phyloP scores from a whole-genome alignment of 2,888 invertebrate genomes.

The Drosophila affinis region DNA sequence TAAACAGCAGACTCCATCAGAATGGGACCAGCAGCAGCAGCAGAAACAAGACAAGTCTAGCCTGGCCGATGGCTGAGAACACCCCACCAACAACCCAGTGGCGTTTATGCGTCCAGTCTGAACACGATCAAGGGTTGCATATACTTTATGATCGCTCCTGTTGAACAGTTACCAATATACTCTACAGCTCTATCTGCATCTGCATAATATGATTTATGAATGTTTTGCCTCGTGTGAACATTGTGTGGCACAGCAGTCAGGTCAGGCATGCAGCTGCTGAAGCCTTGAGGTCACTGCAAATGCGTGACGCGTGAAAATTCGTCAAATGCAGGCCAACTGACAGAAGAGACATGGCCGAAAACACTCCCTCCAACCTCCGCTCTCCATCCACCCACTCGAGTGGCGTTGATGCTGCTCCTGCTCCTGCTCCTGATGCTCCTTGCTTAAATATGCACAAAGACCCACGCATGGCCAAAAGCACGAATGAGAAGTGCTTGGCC shows the following conservation, averaged over 20 bases:
- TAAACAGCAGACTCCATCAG: slow-evolving; percentile 20
- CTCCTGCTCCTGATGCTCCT: background rate
- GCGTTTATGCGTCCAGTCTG: slow-evolving; percentile 9
- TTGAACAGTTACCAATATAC: too few relatives aligned
- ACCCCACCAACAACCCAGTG: too few relatives aligned
- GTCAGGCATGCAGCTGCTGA: slow-evolving; percentile 42
- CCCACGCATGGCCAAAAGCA: slow-evolving; percentile 29
- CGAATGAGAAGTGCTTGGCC: slow-evolving; percentile 14
- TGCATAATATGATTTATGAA: too few relatives aligned
- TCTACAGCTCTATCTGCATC: too few relatives aligned
- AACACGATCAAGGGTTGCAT: too few relatives aligned
- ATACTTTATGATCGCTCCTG: too few relatives aligned
- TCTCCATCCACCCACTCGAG: background rate
- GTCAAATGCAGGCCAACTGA: slow-evolving; percentile 59
- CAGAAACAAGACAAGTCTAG: background rate
- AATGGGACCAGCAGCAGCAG: background rate
- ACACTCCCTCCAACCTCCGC: background rate
- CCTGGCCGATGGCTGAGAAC: too few relatives aligned
- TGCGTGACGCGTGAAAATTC: slow-evolving; percentile 70
- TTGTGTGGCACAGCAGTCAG: background rate
- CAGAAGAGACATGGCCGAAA: slow-evolving; percentile 22
- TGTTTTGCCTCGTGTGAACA: slow-evolving; percentile 35
- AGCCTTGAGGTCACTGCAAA: slow-evolving; percentile 63
- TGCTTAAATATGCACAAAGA: slow-evolving; percentile 50
- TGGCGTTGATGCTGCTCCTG: background rate